phyloP scores from a whole-genome alignment of 2,113 vertebrate species.

The Nothoprocta pentlandii region DNA sequence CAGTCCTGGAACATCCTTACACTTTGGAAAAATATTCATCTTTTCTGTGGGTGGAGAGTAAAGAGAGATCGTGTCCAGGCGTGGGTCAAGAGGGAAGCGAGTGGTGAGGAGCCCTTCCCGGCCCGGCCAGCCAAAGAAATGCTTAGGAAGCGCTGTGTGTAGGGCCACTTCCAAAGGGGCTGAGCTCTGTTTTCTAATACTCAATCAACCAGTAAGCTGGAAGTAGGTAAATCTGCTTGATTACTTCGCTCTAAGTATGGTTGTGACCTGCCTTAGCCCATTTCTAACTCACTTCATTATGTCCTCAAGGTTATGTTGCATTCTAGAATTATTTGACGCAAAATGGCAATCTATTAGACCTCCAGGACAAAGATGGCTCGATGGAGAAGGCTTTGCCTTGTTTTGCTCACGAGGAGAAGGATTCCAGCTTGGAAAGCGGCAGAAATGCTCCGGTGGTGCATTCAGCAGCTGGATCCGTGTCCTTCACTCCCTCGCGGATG shows the following conservation, averaged over 20 bases:
- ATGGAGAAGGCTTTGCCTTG: constrained; percentile 27
- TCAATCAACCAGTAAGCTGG: constrained; percentile 46
- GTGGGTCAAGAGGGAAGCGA: neutral
- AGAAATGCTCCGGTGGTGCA: neutral
- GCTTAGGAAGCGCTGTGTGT: neutral
- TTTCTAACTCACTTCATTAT: constrained; percentile 35
- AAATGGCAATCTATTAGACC: constrained; percentile 16
- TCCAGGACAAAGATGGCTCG: neutral
- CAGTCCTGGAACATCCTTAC: neutral
- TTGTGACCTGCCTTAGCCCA: constrained; percentile 67
- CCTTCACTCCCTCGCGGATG: neutral
- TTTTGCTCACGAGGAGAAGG: neutral
- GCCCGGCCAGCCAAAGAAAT: neutral
- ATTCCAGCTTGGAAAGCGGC: neutral
- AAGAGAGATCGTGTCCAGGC: neutral
- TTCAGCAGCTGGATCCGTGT: neutral
- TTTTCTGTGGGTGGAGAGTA: neutral
- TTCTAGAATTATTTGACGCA: constrained; percentile 59
- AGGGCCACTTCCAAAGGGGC: neutral
- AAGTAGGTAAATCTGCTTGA: neutral
- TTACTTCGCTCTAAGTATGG: constrained; percentile 47
- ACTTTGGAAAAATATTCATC: neutral
- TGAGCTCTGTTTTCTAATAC: neutral
- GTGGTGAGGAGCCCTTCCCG: neutral
- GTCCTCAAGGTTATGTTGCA: constrained; percentile 63